Evolutionary conservation across 2,888 invertebrate species (phyloP).

Genomic region (Rhabditophanes sp.): DNA sequence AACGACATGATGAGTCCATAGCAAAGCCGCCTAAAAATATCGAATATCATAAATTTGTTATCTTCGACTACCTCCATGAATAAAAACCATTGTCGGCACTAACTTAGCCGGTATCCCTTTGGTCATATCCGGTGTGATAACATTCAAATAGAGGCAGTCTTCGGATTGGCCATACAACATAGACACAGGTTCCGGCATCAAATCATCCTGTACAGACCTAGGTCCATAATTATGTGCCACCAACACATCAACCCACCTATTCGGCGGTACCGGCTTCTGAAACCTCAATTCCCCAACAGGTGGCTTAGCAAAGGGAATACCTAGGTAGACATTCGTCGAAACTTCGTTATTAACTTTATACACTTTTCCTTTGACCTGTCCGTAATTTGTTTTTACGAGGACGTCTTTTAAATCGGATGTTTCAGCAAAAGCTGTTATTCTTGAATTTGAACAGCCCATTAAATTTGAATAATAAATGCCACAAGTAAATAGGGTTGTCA

Average conservation of each 20-base stretch:
- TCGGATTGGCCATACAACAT: constrained; percentile 13
- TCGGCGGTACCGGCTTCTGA: constrained; percentile 23
- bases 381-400: constrained; percentile 15
- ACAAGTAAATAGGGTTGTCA: too few relatives aligned
- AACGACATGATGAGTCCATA: constrained; percentile 19
- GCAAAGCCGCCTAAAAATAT: too few relatives aligned
- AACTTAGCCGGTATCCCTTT: constrained; percentile 2
- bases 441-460: too few relatives aligned
- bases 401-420: too few relatives aligned
- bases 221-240: constrained; percentile 16
- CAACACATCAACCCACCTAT: constrained; percentile 17
- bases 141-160: constrained; percentile 32
- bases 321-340: constrained; percentile 16
- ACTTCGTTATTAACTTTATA: constrained; percentile 6
- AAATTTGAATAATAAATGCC: too few relatives aligned
- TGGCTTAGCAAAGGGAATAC: constrained; percentile 35
- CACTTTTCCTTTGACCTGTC: constrained; percentile 11
- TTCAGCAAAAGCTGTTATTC: too few relatives aligned
- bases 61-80: constrained; percentile 40
- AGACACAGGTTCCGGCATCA: constrained; percentile 28
- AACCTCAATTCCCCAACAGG: constrained; percentile 29
- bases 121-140: constrained; percentile 21
- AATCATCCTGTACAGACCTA: constrained; percentile 25
- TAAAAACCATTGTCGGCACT: constrained; percentile 36
- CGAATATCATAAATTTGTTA: too few relatives aligned